Evolutionary conservation across 2,797 vertebrate species (phyloP), one percentile per base, ranked within the genome.

Genomic region (Gymnodraco acuticeps): DNA sequence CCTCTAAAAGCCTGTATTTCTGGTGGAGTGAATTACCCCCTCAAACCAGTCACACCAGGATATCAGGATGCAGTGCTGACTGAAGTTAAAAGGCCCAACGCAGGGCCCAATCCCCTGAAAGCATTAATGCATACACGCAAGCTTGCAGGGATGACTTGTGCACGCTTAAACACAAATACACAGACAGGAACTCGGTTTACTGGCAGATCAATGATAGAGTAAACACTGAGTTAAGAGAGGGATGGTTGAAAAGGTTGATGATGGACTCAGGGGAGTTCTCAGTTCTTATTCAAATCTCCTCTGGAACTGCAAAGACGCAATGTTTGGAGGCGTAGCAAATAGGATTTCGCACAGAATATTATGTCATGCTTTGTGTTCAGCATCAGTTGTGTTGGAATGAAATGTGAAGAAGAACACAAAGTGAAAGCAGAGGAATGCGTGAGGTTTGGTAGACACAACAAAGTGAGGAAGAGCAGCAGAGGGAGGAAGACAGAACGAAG

Each of bases 1-100:
- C 85, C 93, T 95, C 89, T 96, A 96, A 96, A 96, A 90, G 88
- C 65, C 84, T 80, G 76, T 73, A 89, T 92, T 93, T 89, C 92
- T 93, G 90, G 90, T 87, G 88, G 88, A 89, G 90, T 78, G 87
- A 93, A 92, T 91, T 75, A 86, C 73, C 91, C 91, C 90, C 88
- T 92, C 87, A 83, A 94, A 87, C 79, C 75, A 66, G 65, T 87
- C 74, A 84, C 92, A 94, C 68, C 87, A 84, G 92, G 88, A 89
- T 50, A 89, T 45, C 62, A 92, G 82, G 92, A 90, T 90, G 90
- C 78, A 91, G 85, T 82, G 83, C 93, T 92, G 92, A 78, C 88
- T 92, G 88, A 88, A 92, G 88, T 91, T 85, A 87, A 92, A 91
- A 90, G 73, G 77, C 60, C 66, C 88, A 86, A 89, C 56, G 64